Evolutionary conservation across 2,113 vertebrate species (phyloP), one percentile per base, ranked within the genome.

Genomic region (Antennarius striatus): DNA sequence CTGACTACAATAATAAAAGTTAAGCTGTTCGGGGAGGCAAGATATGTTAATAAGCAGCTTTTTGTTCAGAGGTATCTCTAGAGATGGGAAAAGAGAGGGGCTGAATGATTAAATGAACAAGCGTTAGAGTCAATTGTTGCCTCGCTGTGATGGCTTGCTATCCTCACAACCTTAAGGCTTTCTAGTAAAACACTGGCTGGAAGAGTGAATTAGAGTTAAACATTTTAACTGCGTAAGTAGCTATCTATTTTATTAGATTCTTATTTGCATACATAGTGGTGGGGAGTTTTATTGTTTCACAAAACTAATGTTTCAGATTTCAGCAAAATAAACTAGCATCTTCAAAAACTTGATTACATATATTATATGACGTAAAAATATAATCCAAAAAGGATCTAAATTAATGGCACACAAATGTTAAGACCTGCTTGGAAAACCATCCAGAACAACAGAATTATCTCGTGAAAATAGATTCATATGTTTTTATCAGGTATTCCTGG

Each of bases 181-280:
- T 63, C 63, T 56, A 80, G 78, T 83, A 66, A 75, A 57, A 81
- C 36, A 49, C 47, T 4, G 28, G 76, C 72, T 71, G 69, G 36
- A 50, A 40, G 68, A 73, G 39, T 63, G 42, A 75, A 83, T 69
- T 49, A 65, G 75, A 71, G 77, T 81, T 36, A 36, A 36, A 36
- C 32, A 36, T 36, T 36, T 72, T 68, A 54, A 84, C 68, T 81
- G 71, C 73, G 75, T 56, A 55, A 58, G 69, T 67, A 76, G 36
- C 78, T 77, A 77, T 65, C 76, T 74, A 47, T 77, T 85, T 84
- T 79, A 86, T 84, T 78, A 68, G 53, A 86, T 77, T 72, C 68
- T 80, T 79, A 84, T 84, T 81, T 81, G 65, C 77, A 81, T 81
- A 79, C 77, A 80, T 86, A 85, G 75, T 83, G 66, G 58, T 48